Evolutionary conservation across 2,113 vertebrate species (phyloP).

Genomic region (Grammomys dolichurus): DNA sequence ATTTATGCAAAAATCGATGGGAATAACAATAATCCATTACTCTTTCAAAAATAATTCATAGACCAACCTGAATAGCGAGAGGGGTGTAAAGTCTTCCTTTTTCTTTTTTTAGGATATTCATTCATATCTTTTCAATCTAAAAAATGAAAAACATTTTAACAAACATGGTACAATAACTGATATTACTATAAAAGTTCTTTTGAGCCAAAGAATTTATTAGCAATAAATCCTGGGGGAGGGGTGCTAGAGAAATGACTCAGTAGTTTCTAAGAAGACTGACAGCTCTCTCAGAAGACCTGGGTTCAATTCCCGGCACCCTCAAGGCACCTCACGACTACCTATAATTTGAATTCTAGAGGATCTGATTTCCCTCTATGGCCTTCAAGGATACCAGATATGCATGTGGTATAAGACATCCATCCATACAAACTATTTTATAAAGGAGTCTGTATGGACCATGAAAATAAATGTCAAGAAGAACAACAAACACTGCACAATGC

Average conservation of each 20-base stretch:
- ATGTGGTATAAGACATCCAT: background rate
- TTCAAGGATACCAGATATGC: too few species aligned
- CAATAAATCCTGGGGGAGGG: background rate
- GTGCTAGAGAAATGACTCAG: background rate
- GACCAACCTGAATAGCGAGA: slow-evolving; percentile 90
- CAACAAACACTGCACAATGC: background rate
- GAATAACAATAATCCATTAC: slow-evolving; percentile 22
- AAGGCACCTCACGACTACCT: background rate
- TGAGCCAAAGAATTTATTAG: slow-evolving; percentile 30
- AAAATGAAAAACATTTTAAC: slow-evolving; percentile 66
- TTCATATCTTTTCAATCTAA: slow-evolving; percentile 88
- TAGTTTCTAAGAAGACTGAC: background rate
- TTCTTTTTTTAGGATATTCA: slow-evolving; percentile 91
- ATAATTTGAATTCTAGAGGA: background rate
- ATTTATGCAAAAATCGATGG: slow-evolving; percentile 52
- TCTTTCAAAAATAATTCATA: slow-evolving; percentile 59
- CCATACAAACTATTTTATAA: background rate
- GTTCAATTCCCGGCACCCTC: background rate
- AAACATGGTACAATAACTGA: background rate
- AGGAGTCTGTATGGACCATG: background rate
- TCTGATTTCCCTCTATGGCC: background rate
- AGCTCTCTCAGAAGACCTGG: background rate
- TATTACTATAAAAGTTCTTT: slow-evolving; percentile 42
- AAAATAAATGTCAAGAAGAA: slow-evolving; percentile 14
- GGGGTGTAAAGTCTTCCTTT: slow-evolving; percentile 91